Base-by-base conservation (phyloP, 1,140 invertebrate genomes). In the Diachasma alloeum region DNA sequence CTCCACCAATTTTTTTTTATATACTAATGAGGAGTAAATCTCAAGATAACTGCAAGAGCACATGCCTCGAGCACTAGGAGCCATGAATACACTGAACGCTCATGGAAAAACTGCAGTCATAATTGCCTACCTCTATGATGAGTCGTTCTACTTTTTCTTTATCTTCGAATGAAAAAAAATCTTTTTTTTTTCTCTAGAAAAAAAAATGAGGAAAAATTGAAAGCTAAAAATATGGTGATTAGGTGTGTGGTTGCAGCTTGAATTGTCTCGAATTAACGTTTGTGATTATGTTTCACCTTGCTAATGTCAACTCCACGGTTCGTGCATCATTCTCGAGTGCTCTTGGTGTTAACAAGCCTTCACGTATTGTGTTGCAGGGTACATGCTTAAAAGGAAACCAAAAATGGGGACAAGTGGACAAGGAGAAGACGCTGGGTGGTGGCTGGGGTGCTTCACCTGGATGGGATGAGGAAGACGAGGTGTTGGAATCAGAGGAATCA, bases 321-420 rank as follows among this genome's bases (percentile, higher is more conserved):
- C 71, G 73, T 81, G 81, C 83, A 87, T 86, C 85, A 83, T 81
- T 81, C 31, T 79, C 83, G 85, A 89, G 88, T 85, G 81, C 85
- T 80, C 87, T 89, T 87, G 74, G 87, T 85, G 82, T 87, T 89
- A 89, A 89, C 88, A 89, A 89, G 88, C 88, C 87, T 89, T 88
- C 83, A 83, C 83, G 81, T 87, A 89, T 88, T 87, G 86, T 86
- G 81, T 37, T 26, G 17, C 46, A 59, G 83, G 82, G 80, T 80
- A 84, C 81, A 86, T 89, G 83, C 83, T 89, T 90, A 89, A 90
- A 89, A 88, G 86, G 86, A 90, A 90, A 88, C 87, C 86, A 68
- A 89, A 90, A 90, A 90, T 87, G 83, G 76, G 88, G 83, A 87
- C 87, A 89, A 90, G 88, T 86, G 82, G 81, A 75, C 74, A 76